A percentile compares a stretch with the other conserved stretches of the same genome.
Evolutionary conservation across 2,888 invertebrate genomes (phyloP).

Genomic region (Phortica magna): DNA sequence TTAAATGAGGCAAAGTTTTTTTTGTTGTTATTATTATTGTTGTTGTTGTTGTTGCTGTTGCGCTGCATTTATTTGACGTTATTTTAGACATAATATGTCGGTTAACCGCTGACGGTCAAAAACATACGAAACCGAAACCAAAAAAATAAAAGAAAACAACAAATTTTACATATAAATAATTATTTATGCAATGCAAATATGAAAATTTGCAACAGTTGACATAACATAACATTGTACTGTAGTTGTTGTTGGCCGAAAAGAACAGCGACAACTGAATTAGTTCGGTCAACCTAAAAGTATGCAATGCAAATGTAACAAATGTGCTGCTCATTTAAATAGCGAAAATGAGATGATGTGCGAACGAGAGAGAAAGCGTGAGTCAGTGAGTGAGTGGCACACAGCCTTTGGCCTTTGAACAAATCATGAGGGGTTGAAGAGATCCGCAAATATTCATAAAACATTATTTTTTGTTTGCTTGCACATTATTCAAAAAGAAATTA

Average conservation of each 20-base stretch:
- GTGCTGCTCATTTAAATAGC: too few relatives aligned
- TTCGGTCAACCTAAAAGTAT: not conserved
- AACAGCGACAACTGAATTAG: not conserved
- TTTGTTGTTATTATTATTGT: constrained; percentile 1
- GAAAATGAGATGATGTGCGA: too few relatives aligned
- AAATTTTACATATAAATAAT: constrained; percentile 23
- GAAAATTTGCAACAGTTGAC: not conserved
- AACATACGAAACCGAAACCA: constrained; percentile 23
- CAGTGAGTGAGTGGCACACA: not conserved
- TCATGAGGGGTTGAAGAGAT: not conserved
- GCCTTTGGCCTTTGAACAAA: too few relatives aligned
- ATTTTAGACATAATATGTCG: constrained; percentile 50
- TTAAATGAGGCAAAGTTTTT: constrained; percentile 23
- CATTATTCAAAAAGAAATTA: constrained; percentile 65
- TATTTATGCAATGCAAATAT: constrained; percentile 20
- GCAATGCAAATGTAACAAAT: not conserved
- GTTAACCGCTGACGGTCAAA: constrained; percentile 53
- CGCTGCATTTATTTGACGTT: constrained; percentile 43
- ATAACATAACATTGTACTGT: not conserved
- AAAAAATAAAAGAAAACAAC: not conserved
- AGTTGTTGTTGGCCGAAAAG: constrained; percentile 35
- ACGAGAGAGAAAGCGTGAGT: too few relatives aligned
- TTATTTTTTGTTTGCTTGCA: constrained; percentile 35
- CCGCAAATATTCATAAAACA: constrained; percentile 58
- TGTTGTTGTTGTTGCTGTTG: constrained; percentile 30